These are phyloP conservation scores for Mormyrops attenuatus DNA, from an alignment of 2,797 vertebrate species.

Conservation along the genomic window DNA sequence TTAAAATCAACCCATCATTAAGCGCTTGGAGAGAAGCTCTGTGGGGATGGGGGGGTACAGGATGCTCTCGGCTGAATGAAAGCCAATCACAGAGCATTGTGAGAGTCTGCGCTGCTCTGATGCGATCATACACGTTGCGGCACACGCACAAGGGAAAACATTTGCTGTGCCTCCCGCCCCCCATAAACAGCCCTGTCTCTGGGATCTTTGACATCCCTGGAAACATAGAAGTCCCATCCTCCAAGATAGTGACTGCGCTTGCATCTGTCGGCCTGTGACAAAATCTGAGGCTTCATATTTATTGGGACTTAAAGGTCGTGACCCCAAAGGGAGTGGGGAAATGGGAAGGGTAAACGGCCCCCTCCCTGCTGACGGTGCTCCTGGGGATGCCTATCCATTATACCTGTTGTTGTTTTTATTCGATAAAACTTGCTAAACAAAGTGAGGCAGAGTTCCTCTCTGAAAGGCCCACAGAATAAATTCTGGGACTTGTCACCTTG, in stretches of 20 bases:
- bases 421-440: background rate
- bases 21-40: slow-evolving; percentile 36
- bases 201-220: background rate
- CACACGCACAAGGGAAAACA: background rate
- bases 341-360: background rate
- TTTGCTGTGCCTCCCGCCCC: background rate
- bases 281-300: background rate
- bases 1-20: slow-evolving; percentile 38
- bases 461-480: background rate
- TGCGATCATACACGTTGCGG: background rate
- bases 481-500: background rate
- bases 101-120: background rate
- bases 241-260: background rate
- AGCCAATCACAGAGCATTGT: slow-evolving; percentile 37
- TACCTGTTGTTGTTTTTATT: background rate
- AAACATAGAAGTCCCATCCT: background rate
- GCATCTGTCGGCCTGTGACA: background rate
- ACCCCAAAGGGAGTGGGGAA: background rate
- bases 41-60: background rate
- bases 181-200: background rate
- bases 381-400: background rate
- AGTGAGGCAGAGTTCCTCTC: background rate
- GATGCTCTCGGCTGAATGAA: slow-evolving; percentile 24
- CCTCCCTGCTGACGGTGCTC: background rate
- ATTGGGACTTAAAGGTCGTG: background rate